Evolutionary conservation across 2,888 invertebrate species (phyloP).

Genomic region (Apeira syringaria): DNA sequence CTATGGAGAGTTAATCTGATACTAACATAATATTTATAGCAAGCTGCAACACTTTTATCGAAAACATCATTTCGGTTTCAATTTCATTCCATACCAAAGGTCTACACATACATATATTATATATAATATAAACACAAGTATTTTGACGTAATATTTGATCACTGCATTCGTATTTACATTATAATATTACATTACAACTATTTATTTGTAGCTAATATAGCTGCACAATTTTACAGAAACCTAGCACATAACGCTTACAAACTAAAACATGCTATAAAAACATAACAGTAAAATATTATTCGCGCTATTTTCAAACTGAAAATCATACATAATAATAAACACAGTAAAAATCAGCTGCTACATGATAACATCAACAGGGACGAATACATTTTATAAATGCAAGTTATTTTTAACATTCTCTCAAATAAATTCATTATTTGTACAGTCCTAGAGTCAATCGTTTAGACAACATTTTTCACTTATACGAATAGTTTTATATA

Average conservation of each 20-base stretch:
- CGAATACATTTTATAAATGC: slow-evolving; percentile 36
- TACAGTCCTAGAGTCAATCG: slow-evolving; percentile 22
- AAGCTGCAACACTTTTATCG: too few species aligned
- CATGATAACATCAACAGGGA: slow-evolving; percentile 23
- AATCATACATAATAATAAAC: slow-evolving; percentile 2
- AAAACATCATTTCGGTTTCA: too few species aligned
- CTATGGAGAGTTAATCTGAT: too few species aligned
- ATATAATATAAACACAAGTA: too few species aligned
- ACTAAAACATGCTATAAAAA: slow-evolving; percentile 21
- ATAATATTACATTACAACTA: too few species aligned
- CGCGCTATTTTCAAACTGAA: slow-evolving; percentile 7
- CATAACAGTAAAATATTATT: slow-evolving; percentile 14
- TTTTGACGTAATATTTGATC: too few species aligned
- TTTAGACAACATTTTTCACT: slow-evolving; percentile 18
- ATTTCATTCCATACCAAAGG: too few species aligned
- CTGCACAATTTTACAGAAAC: slow-evolving; percentile 7
- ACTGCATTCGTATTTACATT: too few species aligned
- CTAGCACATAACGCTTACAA: slow-evolving; percentile 25
- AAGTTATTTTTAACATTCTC: slow-evolving; percentile 27
- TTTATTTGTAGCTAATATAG: neutral
- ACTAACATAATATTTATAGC: too few species aligned
- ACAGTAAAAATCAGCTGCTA: slow-evolving; percentile 1
- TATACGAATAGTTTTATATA: slow-evolving; percentile 16
- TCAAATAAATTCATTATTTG: slow-evolving; percentile 35
- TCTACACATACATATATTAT: too few species aligned